Evolutionary conservation across 1,140 invertebrate genomes (phyloP).

Genomic region (Zaprionus tsacasi): DNA sequence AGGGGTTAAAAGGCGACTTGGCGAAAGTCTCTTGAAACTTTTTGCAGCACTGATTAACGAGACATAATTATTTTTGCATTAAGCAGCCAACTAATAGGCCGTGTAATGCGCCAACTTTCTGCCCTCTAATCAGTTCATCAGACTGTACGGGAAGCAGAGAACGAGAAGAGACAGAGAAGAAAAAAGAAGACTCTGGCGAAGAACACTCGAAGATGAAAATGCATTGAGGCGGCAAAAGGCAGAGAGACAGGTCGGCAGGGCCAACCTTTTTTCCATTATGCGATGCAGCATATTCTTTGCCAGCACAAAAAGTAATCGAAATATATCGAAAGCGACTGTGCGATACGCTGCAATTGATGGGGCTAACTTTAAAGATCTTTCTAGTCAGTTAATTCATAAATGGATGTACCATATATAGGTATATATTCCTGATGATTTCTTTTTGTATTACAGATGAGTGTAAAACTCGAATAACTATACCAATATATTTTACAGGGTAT

Average conservation of each 20-base stretch:
- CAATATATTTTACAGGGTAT: slow-evolving; percentile 32
- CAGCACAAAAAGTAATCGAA: slow-evolving; percentile 26
- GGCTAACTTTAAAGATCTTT: neutral
- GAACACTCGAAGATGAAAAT: slow-evolving; percentile 77
- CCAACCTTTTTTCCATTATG: slow-evolving; percentile 74
- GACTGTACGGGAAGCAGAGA: slow-evolving; percentile 37
- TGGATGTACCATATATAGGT: no score
- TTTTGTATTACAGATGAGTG: no score
- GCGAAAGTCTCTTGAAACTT: slow-evolving; percentile 53
- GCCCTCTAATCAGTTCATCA: slow-evolving; percentile 68
- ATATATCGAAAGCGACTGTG: neutral
- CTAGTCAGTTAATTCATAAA: no score
- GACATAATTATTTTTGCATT: slow-evolving; percentile 81
- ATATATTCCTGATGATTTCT: no score
- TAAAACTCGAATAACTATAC: neutral
- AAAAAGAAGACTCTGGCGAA: slow-evolving; percentile 17
- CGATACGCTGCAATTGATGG: slow-evolving; percentile 6
- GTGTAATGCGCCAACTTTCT: slow-evolving; percentile 63
- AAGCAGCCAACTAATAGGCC: slow-evolving; percentile 74
- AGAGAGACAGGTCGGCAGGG: slow-evolving; percentile 69
- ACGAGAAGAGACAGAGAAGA: neutral
- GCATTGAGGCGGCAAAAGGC: slow-evolving; percentile 70
- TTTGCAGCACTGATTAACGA: slow-evolving; percentile 71
- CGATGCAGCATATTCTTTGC: slow-evolving; percentile 59
- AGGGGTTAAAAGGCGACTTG: slow-evolving; percentile 61